Evolutionary conservation across 92 coral and sea anemone species (phyloP).

Genomic region (Diadumene lineata): DNA sequence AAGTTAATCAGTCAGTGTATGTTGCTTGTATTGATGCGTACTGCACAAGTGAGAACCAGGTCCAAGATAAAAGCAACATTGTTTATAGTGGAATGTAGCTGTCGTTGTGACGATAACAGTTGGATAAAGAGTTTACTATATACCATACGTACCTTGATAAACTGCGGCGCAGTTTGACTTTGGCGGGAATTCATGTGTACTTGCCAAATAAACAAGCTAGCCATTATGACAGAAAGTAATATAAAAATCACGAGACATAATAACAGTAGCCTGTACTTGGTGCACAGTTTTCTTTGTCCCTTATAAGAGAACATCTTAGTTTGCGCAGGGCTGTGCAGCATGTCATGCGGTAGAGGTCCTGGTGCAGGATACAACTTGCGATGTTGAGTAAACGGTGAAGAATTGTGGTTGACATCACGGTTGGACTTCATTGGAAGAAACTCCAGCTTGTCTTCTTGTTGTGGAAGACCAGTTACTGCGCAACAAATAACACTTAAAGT

Average conservation of each 20-base stretch:
- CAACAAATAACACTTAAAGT: too few relatives aligned
- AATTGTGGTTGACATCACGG: constrained; percentile 9
- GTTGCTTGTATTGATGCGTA: too few relatives aligned
- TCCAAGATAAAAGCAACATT: too few relatives aligned
- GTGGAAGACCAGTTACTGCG: background rate
- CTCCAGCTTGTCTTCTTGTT: background rate
- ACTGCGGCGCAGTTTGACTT: background rate
- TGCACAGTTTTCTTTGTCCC: background rate
- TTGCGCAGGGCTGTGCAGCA: background rate
- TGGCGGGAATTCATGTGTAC: background rate
- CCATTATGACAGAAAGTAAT: constrained; percentile 61
- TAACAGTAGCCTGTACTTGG: background rate
- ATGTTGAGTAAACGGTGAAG: background rate
- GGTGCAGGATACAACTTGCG: background rate
- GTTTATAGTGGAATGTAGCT: too few relatives aligned
- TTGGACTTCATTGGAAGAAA: constrained; percentile 6
- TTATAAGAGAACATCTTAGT: background rate
- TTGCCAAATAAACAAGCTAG: constrained; percentile 77
- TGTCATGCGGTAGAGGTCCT: background rate
- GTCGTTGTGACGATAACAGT: too few relatives aligned
- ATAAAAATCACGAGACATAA: constrained; percentile 53
- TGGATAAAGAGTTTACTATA: too few relatives aligned
- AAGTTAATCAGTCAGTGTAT: too few relatives aligned
- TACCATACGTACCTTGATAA: background rate
- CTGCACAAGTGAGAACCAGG: too few relatives aligned